Conservation (phyloP, 2,888 invertebrate genomes). For the Alentia gelatinosa region DNA sequence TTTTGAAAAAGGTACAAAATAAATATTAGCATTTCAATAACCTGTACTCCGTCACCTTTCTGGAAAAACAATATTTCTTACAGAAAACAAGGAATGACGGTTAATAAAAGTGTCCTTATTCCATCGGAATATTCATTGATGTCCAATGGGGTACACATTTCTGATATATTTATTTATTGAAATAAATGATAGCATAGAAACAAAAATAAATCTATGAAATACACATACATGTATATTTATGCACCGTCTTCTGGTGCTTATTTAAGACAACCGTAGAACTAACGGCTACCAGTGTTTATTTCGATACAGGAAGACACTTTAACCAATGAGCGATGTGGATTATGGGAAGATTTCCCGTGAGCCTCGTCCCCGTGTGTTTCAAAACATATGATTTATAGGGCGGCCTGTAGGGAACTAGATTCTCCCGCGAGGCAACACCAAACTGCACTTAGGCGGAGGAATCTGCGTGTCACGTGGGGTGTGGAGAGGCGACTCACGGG, state of each 20-base stretch:
- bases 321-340: too few species aligned
- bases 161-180: too few species aligned
- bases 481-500: neutral
- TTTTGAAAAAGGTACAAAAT: neutral
- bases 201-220: too few species aligned
- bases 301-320: too few species aligned
- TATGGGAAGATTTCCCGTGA: neutral
- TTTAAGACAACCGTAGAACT: too few species aligned
- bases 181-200: too few species aligned
- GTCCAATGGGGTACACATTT: too few species aligned
- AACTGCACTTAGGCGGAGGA: neutral
- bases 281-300: too few species aligned
- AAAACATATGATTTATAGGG: neutral
- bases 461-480: neutral
- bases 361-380: neutral
- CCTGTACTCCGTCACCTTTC: neutral
- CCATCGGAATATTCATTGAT: too few species aligned
- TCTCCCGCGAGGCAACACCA: neutral
- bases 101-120: too few species aligned
- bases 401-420: neutral
- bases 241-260: too few species aligned
- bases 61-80: neutral
- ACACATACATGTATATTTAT: too few species aligned
- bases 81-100: neutral
- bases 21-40: neutral